These are phyloP conservation scores for Cossypha dichroa DNA, from an alignment of 2,797 vertebrate genomes.

Conservation along the genomic window DNA sequence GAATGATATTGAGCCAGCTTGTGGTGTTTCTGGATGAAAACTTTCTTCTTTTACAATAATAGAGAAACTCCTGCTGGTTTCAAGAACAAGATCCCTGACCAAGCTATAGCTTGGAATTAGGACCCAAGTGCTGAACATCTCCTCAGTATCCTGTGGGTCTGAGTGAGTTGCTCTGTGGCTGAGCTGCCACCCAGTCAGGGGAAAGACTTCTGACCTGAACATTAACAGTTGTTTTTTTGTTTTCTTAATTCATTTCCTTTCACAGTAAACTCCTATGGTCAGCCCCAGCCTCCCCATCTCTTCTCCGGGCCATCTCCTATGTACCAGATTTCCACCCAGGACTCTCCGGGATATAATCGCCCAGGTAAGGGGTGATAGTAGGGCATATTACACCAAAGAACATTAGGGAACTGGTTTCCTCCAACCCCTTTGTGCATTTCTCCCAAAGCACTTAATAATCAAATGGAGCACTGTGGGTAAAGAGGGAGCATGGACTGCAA, in stretches of 20 bases:
- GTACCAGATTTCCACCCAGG: constrained; percentile 80
- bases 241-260: neutral
- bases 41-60: neutral
- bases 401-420: neutral
- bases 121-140: constrained; percentile 1
- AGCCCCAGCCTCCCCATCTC: constrained; percentile 79
- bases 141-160: constrained; percentile 27
- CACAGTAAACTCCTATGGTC: constrained; percentile 80
- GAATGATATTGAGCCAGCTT: neutral
- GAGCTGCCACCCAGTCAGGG: neutral
- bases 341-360: constrained; percentile 79
- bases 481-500: neutral
- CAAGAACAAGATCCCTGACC: constrained; percentile 13
- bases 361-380: constrained; percentile 71
- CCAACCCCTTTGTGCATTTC: neutral
- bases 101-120: constrained; percentile 37
- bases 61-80: constrained; percentile 39
- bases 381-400: neutral
- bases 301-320: constrained; percentile 80
- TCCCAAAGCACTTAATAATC: neutral
- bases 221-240: neutral
- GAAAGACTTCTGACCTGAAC: neutral
- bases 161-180: constrained; percentile 30
- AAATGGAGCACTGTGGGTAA: neutral
- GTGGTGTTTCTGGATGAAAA: neutral